Evolutionary conservation across 2,888 invertebrate genomes (phyloP).

Genomic region (Dastarcus helophoroides): DNA sequence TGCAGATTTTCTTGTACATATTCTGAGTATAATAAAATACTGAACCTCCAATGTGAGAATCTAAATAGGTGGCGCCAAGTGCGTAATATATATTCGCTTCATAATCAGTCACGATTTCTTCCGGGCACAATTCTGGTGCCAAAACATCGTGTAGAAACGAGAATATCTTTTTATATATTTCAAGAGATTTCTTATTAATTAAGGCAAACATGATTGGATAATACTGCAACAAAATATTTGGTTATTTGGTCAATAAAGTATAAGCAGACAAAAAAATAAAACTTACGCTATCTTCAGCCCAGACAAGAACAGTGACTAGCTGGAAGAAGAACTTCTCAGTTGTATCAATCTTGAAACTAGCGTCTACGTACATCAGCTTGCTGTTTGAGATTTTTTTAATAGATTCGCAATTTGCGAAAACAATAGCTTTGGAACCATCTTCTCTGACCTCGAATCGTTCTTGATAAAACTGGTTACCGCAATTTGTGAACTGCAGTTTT

Average conservation of each 20-base stretch:
- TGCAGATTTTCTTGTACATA: constrained; percentile 32
- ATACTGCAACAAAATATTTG: constrained; percentile 23
- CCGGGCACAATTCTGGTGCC: constrained; percentile 27
- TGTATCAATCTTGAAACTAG: constrained; percentile 30
- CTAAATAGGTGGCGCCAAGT: constrained; percentile 28
- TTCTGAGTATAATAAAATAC: constrained; percentile 33
- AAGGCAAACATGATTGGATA: constrained; percentile 31
- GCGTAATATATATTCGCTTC: constrained; percentile 33
- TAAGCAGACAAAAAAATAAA: constrained; percentile 1
- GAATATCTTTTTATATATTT: constrained; percentile 30
- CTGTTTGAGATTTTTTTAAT: constrained; percentile 24
- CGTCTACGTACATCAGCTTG: constrained; percentile 32
- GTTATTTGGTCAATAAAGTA: not conserved
- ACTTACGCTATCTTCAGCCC: constrained; percentile 32
- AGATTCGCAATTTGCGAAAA: constrained; percentile 28
- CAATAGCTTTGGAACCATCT: constrained; percentile 31
- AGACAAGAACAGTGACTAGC: constrained; percentile 30
- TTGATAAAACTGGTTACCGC: constrained; percentile 38
- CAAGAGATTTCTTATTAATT: constrained; percentile 27
- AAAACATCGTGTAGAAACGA: constrained; percentile 24
- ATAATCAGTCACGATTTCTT: constrained; percentile 33
- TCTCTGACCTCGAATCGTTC: constrained; percentile 45
- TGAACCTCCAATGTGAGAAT: constrained; percentile 32
- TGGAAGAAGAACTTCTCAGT: constrained; percentile 28
- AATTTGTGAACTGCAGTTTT: constrained; percentile 30